Evolutionary conservation across 2,888 invertebrate genomes (phyloP), one percentile per base, ranked within the genome.

Genomic region (Campoletis raptor): DNA sequence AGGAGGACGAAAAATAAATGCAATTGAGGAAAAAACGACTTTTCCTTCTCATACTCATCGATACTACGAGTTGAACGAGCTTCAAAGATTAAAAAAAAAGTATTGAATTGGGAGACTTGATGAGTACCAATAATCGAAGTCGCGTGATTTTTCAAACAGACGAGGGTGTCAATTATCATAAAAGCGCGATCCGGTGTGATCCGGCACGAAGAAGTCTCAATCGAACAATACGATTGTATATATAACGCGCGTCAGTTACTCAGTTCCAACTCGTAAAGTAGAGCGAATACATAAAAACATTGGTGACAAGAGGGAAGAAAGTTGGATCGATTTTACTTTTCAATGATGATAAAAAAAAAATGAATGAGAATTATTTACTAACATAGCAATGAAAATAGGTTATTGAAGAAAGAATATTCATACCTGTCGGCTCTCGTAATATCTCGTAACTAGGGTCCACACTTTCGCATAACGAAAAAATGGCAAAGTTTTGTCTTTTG

Each of bases 371-470:
- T 73, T 42, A 73, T 57, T 77, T 45, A 40, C 61, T 8, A 37
- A 52, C 30, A 8, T 15, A 24, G n/a, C 7, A 6, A 67, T 30
- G n/a, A 61, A 61, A 45, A 36, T 52, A 70, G 42, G 54, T 69
- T 54, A 74, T 42, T 52, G 24, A 36, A 15, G 45, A 21, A 9
- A 24, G 45, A 15, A 52, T 3, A 48, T 66, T 64, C 88, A 89
- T 89, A 91, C 91, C 89, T 90, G 54, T 36, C 37, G 69, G 70
- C 61, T 84, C 83, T 77, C 83, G 81, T 79, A 80, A 89, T 57
- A 61, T 77, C 52, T 37, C 54, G 89, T 88, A 88, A 88, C 77
- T 78, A 82, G 76, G 81, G 72, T 40, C 21, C 73, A 30, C 69
- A 64, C 37, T 48, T 64, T 76, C 37, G 83, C 86, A 86, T 86